Conservation (phyloP, 2,888 invertebrate species). For the Meiosimyza decipiens region DNA sequence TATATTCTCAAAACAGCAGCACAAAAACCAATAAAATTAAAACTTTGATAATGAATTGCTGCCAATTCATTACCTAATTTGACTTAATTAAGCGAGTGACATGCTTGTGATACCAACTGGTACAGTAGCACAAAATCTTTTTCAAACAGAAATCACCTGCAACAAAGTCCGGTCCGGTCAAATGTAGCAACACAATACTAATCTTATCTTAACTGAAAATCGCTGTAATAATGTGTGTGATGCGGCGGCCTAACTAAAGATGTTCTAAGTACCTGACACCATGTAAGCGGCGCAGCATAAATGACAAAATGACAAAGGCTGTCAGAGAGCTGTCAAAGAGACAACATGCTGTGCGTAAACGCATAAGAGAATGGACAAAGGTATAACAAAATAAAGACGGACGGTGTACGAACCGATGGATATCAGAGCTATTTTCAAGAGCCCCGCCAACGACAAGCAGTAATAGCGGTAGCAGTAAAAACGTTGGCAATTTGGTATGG, state of each 20-base stretch:
- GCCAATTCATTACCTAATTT: conserved; percentile 23
- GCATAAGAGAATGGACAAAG: conserved; percentile 34
- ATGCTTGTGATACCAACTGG: conserved; percentile 23
- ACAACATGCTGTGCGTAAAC: conserved; percentile 44
- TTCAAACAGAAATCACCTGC: conserved; percentile 5
- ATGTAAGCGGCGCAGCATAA: conserved; percentile 55
- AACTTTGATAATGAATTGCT: too few relatives aligned
- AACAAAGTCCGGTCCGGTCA: conserved; percentile 8
- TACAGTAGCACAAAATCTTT: background rate
- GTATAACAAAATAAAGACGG: conserved; percentile 18
- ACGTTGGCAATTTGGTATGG: background rate
- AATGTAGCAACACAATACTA: conserved; percentile 8
- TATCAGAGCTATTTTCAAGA: background rate
- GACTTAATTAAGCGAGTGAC: conserved; percentile 41
- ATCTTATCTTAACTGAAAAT: conserved; percentile 40
- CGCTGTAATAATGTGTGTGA: conserved; percentile 40
- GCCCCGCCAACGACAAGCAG: background rate
- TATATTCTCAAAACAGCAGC: too few relatives aligned
- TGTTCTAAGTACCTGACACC: conserved; percentile 63
- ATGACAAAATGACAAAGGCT: conserved; percentile 21
- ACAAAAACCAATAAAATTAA: too few relatives aligned
- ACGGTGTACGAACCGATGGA: background rate
- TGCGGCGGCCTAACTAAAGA: conserved; percentile 47
- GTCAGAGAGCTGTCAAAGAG: conserved; percentile 50
- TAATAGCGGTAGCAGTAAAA: background rate